These are phyloP conservation scores for Petaurus breviceps DNA, from an alignment of 2,113 vertebrate genomes.

Conservation along the genomic window DNA sequence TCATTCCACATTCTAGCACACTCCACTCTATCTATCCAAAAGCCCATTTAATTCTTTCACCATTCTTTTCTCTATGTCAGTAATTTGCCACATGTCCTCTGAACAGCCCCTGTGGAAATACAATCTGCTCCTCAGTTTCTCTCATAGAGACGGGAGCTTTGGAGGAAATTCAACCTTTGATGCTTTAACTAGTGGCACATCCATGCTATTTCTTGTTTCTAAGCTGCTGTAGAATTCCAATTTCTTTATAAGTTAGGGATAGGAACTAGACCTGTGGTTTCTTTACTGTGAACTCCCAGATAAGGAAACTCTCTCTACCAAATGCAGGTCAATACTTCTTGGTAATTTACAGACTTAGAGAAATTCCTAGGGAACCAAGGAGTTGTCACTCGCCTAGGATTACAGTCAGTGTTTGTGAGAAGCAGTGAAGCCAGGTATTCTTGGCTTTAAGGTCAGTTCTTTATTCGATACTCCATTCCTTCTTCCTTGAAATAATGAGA, in stretches of 20 bases:
- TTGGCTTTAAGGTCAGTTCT: background rate
- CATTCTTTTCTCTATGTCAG: background rate
- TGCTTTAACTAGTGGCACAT: background rate
- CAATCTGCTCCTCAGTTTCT: background rate
- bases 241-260: background rate
- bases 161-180: background rate
- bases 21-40: background rate
- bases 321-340: background rate
- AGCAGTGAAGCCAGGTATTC: background rate
- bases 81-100: background rate
- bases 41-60: background rate
- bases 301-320: background rate
- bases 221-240: background rate
- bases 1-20: background rate
- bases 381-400: background rate
- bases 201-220: background rate
- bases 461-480: background rate
- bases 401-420: too few relatives aligned
- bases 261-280: background rate
- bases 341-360: background rate
- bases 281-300: background rate
- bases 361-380: background rate
- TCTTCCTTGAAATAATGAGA: background rate
- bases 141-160: background rate
- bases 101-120: background rate